A percentile compares a stretch with the other conserved stretches of the same genome.
These are phyloP conservation scores for Phoebastria nigripes DNA, from an alignment of 2,797 vertebrate species.

Conservation along the genomic window DNA sequence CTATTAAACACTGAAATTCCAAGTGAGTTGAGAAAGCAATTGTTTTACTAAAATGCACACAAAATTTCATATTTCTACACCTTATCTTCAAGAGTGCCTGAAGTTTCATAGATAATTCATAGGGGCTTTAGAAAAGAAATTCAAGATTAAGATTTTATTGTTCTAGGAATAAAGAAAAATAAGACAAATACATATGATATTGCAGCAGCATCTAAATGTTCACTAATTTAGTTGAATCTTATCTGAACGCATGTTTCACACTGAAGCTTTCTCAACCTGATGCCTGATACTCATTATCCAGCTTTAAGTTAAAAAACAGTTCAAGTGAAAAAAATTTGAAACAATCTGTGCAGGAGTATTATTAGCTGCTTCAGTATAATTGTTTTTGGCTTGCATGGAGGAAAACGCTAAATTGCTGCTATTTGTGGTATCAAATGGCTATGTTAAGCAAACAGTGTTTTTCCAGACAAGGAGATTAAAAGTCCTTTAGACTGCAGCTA, in stretches of 20 bases:
- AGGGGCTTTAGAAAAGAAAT: background rate
- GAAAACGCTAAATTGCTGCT: constrained; percentile 10
- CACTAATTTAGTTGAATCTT: background rate
- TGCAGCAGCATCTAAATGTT: background rate
- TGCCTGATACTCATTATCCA: background rate
- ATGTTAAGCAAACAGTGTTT: constrained; percentile 17
- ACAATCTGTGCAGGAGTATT: background rate
- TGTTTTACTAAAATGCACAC: background rate
- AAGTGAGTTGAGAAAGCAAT: background rate
- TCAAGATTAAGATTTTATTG: background rate
- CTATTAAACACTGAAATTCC: background rate
- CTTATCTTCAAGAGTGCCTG: background rate
- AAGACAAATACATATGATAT: background rate
- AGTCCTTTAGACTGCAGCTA: background rate
- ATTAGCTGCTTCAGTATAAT: background rate
- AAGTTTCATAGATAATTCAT: background rate
- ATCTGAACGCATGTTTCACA: background rate
- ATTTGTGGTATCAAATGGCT: background rate
- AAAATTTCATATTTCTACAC: background rate
- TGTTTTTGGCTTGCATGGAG: constrained; percentile 1
- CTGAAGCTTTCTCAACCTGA: background rate
- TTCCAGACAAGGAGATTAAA: background rate
- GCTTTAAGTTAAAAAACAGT: background rate
- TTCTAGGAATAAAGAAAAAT: background rate
- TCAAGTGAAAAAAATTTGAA: background rate